Evolutionary conservation across 2,888 invertebrate species (phyloP).

Genomic region (Platycheirus rosarum): DNA sequence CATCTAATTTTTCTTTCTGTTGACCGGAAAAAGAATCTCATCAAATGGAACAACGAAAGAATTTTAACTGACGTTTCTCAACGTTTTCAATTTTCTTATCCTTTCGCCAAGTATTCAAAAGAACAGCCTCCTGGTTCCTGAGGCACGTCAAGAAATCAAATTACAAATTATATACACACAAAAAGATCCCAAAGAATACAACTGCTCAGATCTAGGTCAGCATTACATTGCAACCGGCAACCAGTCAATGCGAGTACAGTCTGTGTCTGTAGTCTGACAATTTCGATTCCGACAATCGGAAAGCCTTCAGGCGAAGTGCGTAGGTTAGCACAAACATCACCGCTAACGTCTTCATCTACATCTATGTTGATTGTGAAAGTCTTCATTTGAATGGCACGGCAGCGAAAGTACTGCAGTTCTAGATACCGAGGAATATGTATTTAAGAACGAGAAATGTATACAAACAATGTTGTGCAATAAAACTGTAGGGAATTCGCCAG

Average conservation of each 20-base stretch:
- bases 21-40: too few species aligned
- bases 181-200: not conserved
- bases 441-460: not conserved
- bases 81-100: too few species aligned
- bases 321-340: constrained; percentile 49
- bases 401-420: constrained; percentile 55
- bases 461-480: not conserved
- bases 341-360: constrained; percentile 45
- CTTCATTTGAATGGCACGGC: not conserved
- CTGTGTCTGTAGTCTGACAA: constrained; percentile 27
- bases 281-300: constrained; percentile 56
- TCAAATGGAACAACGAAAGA: too few species aligned
- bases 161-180: constrained; percentile 52
- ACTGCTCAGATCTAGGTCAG: constrained; percentile 55
- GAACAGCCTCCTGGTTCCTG: constrained; percentile 32
- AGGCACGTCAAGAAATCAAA: constrained; percentile 56
- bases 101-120: constrained; percentile 28
- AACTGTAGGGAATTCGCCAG: not conserved
- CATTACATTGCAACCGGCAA: constrained; percentile 3
- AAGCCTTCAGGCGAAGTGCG: constrained; percentile 43
- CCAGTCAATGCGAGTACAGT: not conserved
- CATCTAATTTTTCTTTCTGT: too few species aligned
- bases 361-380: constrained; percentile 58
- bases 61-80: not conserved
- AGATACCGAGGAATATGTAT: not conserved